These are phyloP conservation scores for Harpegnathos saltator DNA, from an alignment of 1,140 invertebrate species.

Conservation along the genomic window DNA sequence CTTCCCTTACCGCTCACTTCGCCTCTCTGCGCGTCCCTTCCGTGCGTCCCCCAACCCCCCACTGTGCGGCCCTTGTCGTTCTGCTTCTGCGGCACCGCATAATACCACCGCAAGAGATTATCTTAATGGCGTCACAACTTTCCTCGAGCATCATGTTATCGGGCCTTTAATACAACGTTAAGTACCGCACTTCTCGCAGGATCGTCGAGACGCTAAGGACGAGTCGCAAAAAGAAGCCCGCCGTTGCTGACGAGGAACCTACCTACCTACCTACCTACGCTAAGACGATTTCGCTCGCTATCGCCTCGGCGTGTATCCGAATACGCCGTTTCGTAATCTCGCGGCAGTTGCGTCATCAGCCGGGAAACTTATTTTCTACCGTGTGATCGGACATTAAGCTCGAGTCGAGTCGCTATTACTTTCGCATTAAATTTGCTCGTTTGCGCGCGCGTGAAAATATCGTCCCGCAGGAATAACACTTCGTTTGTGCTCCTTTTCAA, in stretches of 20 bases:
- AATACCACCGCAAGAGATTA: slow-evolving; percentile 70
- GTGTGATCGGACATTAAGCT: slow-evolving; percentile 20
- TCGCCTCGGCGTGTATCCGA: slow-evolving; percentile 34
- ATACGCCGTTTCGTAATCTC: slow-evolving; percentile 42
- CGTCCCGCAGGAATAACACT: background rate
- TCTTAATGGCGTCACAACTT: slow-evolving; percentile 78
- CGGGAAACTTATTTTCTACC: slow-evolving; percentile 29
- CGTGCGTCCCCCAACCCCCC: background rate
- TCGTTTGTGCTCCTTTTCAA: background rate
- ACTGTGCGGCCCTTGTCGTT: slow-evolving; percentile 28
- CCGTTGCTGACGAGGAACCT: slow-evolving; percentile 41
- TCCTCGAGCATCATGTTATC: slow-evolving; percentile 69
- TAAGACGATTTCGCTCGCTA: slow-evolving; percentile 47
- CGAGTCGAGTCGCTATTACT: background rate
- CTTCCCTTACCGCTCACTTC: background rate
- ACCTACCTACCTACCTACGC: too few relatives aligned
- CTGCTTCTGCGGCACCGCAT: slow-evolving; percentile 45
- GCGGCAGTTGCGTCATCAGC: slow-evolving; percentile 22
- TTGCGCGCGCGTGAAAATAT: background rate
- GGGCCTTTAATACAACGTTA: slow-evolving; percentile 67
- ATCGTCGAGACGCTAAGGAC: slow-evolving; percentile 42
- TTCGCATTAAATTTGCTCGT: background rate
- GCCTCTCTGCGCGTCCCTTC: background rate
- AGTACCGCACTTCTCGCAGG: slow-evolving; percentile 48
- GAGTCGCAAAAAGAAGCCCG: slow-evolving; percentile 32